A percentile compares a stretch with the other conserved stretches of the same genome.
Evolutionary conservation across 2,888 invertebrate species (phyloP).

Genomic region (Keiferia lycopersicella): DNA sequence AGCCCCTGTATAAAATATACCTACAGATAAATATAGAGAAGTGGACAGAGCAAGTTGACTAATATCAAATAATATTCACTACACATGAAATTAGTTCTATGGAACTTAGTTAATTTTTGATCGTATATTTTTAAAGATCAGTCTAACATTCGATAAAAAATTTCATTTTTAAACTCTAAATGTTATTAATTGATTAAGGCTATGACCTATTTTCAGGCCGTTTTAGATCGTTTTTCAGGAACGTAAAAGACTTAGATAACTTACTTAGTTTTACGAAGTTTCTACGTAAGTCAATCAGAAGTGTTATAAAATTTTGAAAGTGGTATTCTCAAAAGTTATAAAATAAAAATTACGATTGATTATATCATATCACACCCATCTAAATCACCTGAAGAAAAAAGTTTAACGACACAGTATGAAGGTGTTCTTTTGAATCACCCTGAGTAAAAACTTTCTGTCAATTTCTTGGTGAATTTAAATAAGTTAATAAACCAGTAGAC

Average conservation of each 20-base stretch:
- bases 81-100: constrained; percentile 59
- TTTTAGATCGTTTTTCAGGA: constrained; percentile 31
- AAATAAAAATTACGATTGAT: background rate
- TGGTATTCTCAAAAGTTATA: background rate
- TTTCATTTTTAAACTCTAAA: constrained; percentile 60
- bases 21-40: constrained; percentile 60
- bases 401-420: background rate
- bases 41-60: constrained; percentile 69
- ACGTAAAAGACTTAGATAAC: constrained; percentile 8
- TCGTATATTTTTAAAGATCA: constrained; percentile 78
- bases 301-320: constrained; percentile 1
- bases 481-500: constrained; percentile 42
- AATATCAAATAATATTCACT: constrained; percentile 50
- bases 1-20: constrained; percentile 66
- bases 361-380: background rate
- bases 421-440: too few relatives aligned
- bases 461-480: too few relatives aligned
- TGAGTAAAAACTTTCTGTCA: too few relatives aligned
- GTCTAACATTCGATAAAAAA: constrained; percentile 80
- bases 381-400: background rate
- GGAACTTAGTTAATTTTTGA: constrained; percentile 68
- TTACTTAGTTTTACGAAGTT: background rate
- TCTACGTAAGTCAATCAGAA: background rate
- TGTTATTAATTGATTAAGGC: constrained; percentile 57
- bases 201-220: constrained; percentile 50